phyloP scores from a whole-genome alignment of 2,113 vertebrate species.

The Sarotherodon lohbergeri region DNA sequence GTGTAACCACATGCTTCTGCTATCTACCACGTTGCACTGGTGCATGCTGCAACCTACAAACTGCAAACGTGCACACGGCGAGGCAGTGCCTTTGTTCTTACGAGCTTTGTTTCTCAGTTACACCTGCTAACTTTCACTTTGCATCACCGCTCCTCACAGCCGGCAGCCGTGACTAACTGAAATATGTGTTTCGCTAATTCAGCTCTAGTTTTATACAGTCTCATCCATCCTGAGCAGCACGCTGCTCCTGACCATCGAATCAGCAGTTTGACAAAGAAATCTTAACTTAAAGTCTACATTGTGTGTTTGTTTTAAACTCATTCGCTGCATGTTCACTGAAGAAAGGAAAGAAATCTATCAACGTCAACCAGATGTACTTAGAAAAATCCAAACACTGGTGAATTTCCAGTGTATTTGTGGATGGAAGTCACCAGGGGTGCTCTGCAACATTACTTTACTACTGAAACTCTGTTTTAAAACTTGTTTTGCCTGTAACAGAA shows the following conservation, averaged over 20 bases:
- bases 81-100: not conserved
- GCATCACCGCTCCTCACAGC: not conserved
- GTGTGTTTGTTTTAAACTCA: not conserved
- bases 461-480: not conserved
- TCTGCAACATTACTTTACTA: not conserved
- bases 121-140: not conserved
- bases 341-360: too few relatives aligned
- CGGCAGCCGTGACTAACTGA: not conserved
- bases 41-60: not conserved
- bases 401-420: not conserved
- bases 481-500: not conserved
- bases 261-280: not conserved
- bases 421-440: not conserved
- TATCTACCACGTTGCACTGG: slow-evolving; percentile 16
- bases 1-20: slow-evolving; percentile 49
- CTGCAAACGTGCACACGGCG: not conserved
- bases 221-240: not conserved
- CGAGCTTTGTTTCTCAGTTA: not conserved
- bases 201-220: not conserved
- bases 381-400: not conserved
- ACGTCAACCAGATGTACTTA: not conserved
- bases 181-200: not conserved
- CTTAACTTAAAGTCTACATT: not conserved
- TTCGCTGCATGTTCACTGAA: not conserved
- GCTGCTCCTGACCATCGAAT: not conserved